phyloP scores from a whole-genome alignment of 2,888 invertebrate species.

The Drosophila infuscata region DNA sequence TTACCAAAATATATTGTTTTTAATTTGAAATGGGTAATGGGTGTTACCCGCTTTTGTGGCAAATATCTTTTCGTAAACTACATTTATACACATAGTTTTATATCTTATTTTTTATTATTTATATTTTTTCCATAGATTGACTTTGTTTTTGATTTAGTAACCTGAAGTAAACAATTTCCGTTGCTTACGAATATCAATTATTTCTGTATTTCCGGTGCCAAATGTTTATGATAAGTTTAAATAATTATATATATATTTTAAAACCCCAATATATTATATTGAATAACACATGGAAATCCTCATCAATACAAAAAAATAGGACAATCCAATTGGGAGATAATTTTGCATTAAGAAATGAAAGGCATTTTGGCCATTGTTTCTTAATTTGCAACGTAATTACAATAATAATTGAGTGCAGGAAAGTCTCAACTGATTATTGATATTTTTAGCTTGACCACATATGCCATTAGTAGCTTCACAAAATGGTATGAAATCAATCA shows the following conservation, averaged over 20 bases:
- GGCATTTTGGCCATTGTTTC: neutral
- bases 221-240: slow-evolving; percentile 6
- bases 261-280: neutral
- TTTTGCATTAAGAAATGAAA: neutral
- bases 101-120: neutral
- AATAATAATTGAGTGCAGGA: slow-evolving; percentile 3
- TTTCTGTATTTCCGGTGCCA: slow-evolving; percentile 1
- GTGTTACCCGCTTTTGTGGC: neutral
- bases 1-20: neutral
- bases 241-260: neutral
- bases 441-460: neutral
- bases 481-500: slow-evolving; percentile 43
- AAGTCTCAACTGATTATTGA: neutral
- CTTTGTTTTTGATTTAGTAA: neutral
- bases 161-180: slow-evolving; percentile 6
- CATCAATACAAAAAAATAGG: neutral
- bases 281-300: neutral
- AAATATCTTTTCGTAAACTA: neutral
- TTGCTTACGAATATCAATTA: slow-evolving; percentile 13
- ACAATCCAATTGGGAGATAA: neutral
- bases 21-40: neutral
- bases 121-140: neutral
- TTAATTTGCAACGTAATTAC: slow-evolving; percentile 17
- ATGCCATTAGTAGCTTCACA: slow-evolving; percentile 11
- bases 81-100: neutral